Percentiles rank a stretch among this genome's conserved stretches.
Conservation (phyloP, 2,797 vertebrate species). For the Aotus griseimembra region DNA sequence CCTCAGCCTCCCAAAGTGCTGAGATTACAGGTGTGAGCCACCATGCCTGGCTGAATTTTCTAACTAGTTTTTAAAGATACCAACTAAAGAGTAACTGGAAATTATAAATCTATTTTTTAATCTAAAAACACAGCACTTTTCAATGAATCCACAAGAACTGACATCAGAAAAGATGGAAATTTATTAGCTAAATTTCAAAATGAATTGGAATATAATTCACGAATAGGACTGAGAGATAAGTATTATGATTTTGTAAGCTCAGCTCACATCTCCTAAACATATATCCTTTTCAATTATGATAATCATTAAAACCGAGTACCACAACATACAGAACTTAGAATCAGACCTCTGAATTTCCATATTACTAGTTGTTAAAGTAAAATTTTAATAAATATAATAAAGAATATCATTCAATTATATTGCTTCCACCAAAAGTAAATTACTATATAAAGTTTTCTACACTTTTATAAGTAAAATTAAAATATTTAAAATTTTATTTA, state of each 20-base stretch:
- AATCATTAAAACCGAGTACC: conserved; percentile 17
- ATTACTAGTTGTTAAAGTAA: not conserved
- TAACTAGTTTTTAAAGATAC: conserved; percentile 46
- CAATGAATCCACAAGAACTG: not conserved
- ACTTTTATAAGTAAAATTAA: conserved; percentile 33
- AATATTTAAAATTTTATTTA: conserved; percentile 35
- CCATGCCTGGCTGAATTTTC: not conserved
- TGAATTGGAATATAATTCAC: not conserved
- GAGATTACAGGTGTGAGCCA: not conserved
- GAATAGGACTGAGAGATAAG: not conserved
- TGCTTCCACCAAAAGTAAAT: conserved; percentile 41
- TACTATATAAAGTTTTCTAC: conserved; percentile 31
- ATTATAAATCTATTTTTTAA: not conserved
- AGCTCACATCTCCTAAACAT: not conserved
- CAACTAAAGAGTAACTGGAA: not conserved
- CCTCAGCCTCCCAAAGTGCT: not conserved
- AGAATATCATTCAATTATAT: not conserved
- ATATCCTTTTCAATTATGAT: not conserved
- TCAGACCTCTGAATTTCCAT: not conserved
- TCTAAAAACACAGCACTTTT: not conserved
- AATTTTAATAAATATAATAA: not conserved
- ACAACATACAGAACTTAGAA: not conserved
- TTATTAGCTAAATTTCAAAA: conserved; percentile 25
- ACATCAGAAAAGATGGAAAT: not conserved
- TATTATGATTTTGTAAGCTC: conserved; percentile 9